Conservation (phyloP, 1,140 invertebrate species). For the Zeugodacus cucurbitae region DNA sequence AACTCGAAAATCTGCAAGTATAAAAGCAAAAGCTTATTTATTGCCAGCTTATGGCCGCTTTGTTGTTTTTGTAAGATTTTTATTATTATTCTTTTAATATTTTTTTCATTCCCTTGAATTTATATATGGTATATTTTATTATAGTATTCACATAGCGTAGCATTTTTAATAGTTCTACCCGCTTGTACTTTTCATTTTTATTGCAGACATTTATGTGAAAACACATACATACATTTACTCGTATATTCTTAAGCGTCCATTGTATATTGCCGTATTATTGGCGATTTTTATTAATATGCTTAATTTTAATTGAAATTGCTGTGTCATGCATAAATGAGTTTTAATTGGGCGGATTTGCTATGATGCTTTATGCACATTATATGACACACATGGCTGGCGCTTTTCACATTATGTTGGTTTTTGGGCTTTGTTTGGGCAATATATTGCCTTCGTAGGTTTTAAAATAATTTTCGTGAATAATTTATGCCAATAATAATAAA, state of each 20-base stretch:
- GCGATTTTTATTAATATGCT: conserved; percentile 21
- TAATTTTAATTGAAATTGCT: conserved; percentile 39
- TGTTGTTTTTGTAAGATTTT: background rate
- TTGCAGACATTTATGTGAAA: background rate
- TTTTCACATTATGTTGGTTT: no score
- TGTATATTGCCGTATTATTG: conserved; percentile 11
- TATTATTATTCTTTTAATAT: background rate
- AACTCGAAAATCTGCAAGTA: background rate
- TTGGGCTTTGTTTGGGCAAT: no score
- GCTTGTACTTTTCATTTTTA: background rate
- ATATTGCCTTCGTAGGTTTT: no score
- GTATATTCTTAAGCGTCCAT: background rate
- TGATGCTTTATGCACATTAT: background rate
- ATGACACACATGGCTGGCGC: background rate
- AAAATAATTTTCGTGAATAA: no score
- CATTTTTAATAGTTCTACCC: background rate
- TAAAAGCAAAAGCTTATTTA: conserved; percentile 22
- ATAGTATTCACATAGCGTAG: background rate
- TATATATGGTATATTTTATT: background rate
- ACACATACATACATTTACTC: background rate
- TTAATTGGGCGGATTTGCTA: conserved; percentile 22
- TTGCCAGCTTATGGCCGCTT: background rate
- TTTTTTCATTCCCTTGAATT: background rate
- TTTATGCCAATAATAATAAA: no score
- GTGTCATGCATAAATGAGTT: conserved; percentile 25